phyloP scores from a whole-genome alignment of 2,888 invertebrate species.

The Agriopis leucophaearia region DNA sequence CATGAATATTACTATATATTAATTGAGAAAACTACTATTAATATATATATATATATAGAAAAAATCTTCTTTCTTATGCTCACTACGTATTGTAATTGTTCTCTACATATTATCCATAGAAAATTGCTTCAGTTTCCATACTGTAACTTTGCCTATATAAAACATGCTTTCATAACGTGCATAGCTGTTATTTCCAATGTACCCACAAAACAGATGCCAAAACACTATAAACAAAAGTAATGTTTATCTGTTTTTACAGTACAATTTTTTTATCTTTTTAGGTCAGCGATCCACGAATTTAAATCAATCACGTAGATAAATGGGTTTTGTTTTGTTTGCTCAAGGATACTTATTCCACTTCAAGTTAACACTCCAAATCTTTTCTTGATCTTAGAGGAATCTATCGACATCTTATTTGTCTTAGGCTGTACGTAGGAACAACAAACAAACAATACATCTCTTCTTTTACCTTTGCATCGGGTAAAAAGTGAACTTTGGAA shows the following conservation, averaged over 20 bases:
- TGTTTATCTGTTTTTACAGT: slow-evolving; percentile 15
- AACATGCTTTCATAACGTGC: background rate
- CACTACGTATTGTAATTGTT: too few species aligned
- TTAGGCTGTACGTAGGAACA: too few species aligned
- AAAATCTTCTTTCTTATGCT: too few species aligned
- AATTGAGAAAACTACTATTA: too few species aligned
- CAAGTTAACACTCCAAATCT: too few species aligned
- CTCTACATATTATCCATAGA: too few species aligned
- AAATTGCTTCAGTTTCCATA: slow-evolving; percentile 1
- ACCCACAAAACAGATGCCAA: slow-evolving; percentile 9
- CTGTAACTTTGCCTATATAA: background rate
- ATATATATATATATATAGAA: too few species aligned
- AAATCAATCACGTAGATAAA: slow-evolving; percentile 34
- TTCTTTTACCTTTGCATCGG: too few species aligned
- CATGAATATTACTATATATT: too few species aligned
- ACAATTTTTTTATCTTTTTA: slow-evolving; percentile 32
- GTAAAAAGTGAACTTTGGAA: background rate
- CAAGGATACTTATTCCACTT: slow-evolving; percentile 2
- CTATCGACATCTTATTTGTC: too few species aligned
- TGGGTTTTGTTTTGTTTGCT: slow-evolving; percentile 17
- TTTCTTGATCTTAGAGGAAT: too few species aligned
- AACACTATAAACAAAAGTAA: slow-evolving; percentile 6
- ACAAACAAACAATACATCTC: too few species aligned
- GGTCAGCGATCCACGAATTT: slow-evolving; percentile 34
- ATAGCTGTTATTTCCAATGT: slow-evolving; percentile 1